Conservation (phyloP, 2,113 vertebrate species). For the Desmodus rotundus region DNA sequence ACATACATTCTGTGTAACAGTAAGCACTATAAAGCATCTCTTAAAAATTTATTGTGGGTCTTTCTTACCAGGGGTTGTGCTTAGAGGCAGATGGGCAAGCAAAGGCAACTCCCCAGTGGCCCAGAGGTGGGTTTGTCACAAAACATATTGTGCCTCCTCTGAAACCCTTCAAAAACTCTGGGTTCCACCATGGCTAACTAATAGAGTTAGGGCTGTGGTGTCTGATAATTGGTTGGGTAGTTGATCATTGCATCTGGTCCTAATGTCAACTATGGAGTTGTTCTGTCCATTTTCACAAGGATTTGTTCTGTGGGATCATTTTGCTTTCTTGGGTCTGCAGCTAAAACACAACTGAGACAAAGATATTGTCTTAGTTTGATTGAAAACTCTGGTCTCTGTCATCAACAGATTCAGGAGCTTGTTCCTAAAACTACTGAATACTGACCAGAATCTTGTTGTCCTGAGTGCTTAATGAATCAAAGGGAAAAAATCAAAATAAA, state of each 20-base stretch:
- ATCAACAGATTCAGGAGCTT: background rate
- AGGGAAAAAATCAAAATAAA: background rate
- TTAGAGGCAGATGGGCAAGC: too few species aligned
- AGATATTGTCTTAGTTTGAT: too few species aligned
- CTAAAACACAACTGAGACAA: background rate
- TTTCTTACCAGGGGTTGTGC: too few species aligned
- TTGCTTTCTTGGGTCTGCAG: background rate
- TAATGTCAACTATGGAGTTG: background rate
- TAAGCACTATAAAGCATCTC: too few species aligned
- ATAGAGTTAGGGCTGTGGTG: background rate
- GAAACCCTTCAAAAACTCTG: too few species aligned
- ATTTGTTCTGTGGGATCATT: background rate
- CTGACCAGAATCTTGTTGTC: background rate
- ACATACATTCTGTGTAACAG: too few species aligned
- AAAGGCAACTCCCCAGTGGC: too few species aligned
- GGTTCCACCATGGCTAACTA: background rate
- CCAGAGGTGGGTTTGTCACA: too few species aligned
- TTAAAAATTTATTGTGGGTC: too few species aligned
- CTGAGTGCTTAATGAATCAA: background rate
- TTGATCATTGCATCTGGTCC: background rate
- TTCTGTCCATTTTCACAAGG: background rate
- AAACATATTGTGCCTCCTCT: too few species aligned
- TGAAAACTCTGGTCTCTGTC: too few species aligned
- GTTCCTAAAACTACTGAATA: background rate
- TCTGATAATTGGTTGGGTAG: background rate